phyloP scores from a whole-genome alignment of 30 jellyfish, hydroid and myxozoan genomes.

The Pelagia noctiluca region DNA sequence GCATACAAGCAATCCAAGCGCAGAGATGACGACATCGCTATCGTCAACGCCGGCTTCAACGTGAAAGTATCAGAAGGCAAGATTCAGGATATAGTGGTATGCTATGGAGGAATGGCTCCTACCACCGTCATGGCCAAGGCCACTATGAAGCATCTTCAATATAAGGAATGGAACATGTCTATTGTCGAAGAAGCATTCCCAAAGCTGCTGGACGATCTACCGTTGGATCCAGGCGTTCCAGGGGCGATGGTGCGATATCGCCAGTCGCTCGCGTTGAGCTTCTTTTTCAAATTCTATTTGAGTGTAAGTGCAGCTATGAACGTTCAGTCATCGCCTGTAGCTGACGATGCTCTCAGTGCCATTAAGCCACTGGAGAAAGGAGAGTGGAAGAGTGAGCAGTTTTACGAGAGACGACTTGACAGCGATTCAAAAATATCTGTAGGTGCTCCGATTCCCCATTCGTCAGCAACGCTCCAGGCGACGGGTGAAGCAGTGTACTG shows the following conservation, averaged over 20 bases:
- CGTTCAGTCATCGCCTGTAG: background rate
- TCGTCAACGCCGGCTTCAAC: conserved; percentile 11
- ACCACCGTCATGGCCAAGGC: conserved; percentile 5
- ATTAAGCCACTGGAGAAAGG: no score
- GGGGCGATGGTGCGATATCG: conserved; percentile 64
- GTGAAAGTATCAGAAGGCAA: background rate
- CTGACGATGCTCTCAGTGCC: background rate
- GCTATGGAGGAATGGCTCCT: background rate
- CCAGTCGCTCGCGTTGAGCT: conserved; percentile 32
- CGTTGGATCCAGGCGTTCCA: conserved; percentile 37
- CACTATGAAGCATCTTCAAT: conserved; percentile 13
- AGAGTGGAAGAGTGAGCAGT: conserved; percentile 37
- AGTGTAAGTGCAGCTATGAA: conserved; percentile 12
- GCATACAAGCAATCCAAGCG: conserved; percentile 51
- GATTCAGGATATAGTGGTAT: background rate
- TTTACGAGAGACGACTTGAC: conserved; percentile 1
- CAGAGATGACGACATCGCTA: conserved; percentile 61
- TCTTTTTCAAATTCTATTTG: conserved; percentile 28
- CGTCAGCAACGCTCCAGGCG: conserved; percentile 46
- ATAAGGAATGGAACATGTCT: background rate
- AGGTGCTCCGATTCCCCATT: conserved; percentile 33
- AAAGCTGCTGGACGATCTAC: conserved; percentile 25
- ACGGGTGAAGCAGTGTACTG: conserved; percentile 70
- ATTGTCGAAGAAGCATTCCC: conserved; percentile 10
- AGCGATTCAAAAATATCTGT: background rate